Percentiles rank a stretch among this genome's conserved stretches.
Evolutionary conservation across 2,113 vertebrate species (phyloP).

Genomic region (Acanthisitta chloris): DNA sequence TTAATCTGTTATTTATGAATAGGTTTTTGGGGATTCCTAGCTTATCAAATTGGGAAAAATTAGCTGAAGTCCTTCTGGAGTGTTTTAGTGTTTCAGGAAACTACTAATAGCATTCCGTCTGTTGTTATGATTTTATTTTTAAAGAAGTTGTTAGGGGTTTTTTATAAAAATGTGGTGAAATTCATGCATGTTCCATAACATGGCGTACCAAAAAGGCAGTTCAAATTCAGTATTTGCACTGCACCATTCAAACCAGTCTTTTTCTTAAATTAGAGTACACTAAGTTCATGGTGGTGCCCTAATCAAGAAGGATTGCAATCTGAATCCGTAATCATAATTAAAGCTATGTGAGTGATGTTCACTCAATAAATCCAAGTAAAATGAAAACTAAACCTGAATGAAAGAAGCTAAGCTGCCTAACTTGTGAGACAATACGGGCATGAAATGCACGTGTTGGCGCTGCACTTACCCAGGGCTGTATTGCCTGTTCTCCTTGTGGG

Average conservation of each 20-base stretch:
- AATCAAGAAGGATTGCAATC: background rate
- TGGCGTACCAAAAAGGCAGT: background rate
- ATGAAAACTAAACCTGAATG: background rate
- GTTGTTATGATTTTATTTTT: background rate
- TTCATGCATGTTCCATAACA: background rate
- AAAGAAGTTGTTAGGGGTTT: background rate
- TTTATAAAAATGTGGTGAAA: background rate
- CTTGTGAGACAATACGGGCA: accelerated
- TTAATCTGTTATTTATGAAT: background rate
- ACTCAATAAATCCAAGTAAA: background rate
- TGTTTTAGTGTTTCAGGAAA: background rate
- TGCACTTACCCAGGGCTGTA: no score
- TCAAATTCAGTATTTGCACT: background rate
- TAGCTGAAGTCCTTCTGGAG: background rate
- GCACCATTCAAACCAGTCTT: background rate
- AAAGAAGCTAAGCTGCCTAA: background rate
- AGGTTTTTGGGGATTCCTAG: background rate
- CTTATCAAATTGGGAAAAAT: background rate
- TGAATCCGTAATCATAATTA: background rate
- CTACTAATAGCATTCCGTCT: background rate
- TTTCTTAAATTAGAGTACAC: background rate
- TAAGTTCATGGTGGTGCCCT: background rate
- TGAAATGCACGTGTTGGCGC: background rate
- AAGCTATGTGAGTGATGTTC: background rate
- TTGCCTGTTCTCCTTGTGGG: background rate